A percentile compares a stretch with the other conserved stretches of the same genome.
Conservation (phyloP, 2,888 invertebrate species). For the Bombylius discolor region DNA sequence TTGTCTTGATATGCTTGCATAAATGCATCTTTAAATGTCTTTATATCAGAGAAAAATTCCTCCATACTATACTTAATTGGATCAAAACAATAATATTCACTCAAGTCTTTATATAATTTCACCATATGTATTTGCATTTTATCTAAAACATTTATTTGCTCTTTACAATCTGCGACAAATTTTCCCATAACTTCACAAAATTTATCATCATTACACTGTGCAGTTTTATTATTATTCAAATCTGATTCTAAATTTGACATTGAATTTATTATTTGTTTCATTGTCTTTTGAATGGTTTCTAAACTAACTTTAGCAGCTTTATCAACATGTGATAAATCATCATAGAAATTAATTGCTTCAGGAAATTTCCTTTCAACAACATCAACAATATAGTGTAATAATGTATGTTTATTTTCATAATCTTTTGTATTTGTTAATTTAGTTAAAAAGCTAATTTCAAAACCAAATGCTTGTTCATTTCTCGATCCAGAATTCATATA, state of each 20-base stretch:
- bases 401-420: constrained; percentile 78
- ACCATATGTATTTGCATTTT: constrained; percentile 94
- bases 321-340: constrained; percentile 84
- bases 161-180: constrained; percentile 70
- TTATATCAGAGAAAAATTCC: constrained; percentile 91
- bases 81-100: constrained; percentile 87
- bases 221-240: constrained; percentile 68
- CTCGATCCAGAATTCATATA: constrained; percentile 93
- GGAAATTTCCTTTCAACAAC: constrained; percentile 80
- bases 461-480: constrained; percentile 88
- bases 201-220: constrained; percentile 67
- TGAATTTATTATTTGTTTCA: constrained; percentile 76
- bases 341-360: constrained; percentile 66
- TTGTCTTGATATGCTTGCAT: constrained; percentile 76
- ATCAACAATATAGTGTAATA: constrained; percentile 84
- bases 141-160: constrained; percentile 76
- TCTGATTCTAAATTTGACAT: constrained; percentile 83
- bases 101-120: constrained; percentile 64
- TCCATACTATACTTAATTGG: constrained; percentile 86
- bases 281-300: constrained; percentile 65
- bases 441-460: constrained; percentile 90
- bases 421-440: constrained; percentile 90
- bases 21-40: constrained; percentile 87
- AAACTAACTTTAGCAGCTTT: constrained; percentile 76
- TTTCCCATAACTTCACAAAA: constrained; percentile 83